Percentiles rank a stretch among this genome's conserved stretches.
These are phyloP conservation scores for Ditylenchus weischeri DNA, from an alignment of 2,888 invertebrate species.

Conservation along the genomic window DNA sequence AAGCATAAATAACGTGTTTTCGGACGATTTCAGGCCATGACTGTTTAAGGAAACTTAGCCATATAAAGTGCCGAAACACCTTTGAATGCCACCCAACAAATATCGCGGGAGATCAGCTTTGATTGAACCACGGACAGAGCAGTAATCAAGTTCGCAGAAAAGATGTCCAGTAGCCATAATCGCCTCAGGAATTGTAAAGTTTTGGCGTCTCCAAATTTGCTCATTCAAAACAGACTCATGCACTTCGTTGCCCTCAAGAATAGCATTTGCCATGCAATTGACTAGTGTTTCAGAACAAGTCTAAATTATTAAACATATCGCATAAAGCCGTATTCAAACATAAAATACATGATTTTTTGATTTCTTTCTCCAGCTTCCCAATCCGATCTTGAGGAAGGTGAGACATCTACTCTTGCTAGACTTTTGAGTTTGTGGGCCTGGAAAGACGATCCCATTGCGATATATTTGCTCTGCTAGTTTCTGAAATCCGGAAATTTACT, in stretches of 20 bases:
- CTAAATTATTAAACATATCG: background rate
- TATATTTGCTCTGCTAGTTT: conserved; percentile 35
- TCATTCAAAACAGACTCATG: conserved; percentile 5
- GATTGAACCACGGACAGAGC: conserved; percentile 7
- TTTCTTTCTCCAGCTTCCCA: too few relatives aligned
- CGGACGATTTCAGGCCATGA: too few relatives aligned
- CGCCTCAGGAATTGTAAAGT: conserved; percentile 15
- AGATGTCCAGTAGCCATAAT: background rate
- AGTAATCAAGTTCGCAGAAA: conserved; percentile 8
- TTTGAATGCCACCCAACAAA: background rate
- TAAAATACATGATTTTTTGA: background rate
- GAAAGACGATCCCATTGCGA: conserved; percentile 22
- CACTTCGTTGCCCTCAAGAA: conserved; percentile 27
- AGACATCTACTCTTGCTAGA: too few relatives aligned
- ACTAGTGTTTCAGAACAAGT: conserved; percentile 19
- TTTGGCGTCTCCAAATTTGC: background rate
- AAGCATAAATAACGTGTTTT: too few relatives aligned
- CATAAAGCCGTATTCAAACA: background rate
- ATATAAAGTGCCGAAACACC: conserved; percentile 10
- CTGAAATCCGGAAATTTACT: too few relatives aligned
- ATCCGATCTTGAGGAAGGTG: too few relatives aligned
- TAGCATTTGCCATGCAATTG: conserved; percentile 26
- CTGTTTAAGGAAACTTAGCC: too few relatives aligned
- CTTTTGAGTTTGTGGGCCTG: background rate
- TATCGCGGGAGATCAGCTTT: background rate